Evolutionary conservation across 2,797 vertebrate genomes (phyloP), one percentile per base, ranked within the genome.

Genomic region (Pelodytes ibericus): DNA sequence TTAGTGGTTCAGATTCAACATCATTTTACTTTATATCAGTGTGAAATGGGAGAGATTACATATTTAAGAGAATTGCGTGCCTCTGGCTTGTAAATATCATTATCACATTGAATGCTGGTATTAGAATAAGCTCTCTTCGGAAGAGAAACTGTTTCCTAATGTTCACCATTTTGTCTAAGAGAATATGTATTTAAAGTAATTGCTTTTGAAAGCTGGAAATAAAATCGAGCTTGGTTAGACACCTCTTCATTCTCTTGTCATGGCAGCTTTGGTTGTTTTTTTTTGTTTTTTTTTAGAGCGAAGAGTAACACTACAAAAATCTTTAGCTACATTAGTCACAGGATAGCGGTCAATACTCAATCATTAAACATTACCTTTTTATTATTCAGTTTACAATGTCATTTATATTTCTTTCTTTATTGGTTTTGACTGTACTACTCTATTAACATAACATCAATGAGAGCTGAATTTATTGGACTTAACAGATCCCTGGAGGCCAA

Each of bases 401-500:
- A 79, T 79, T 84, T 84, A 80, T 82, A 83, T 83, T 84, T 83
- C 81, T n/a, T 81, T 81, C 84, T 86, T 84, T 80, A 84, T 81
- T 86, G 78, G 77, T 77, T 89, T 85, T 86, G 78, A 85, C 84
- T 81, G 74, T 44, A 33, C 72, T 77, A 75, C 82, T 79, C 53
- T 73, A 73, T 73, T 72, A 73, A 62, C 76, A 73, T 73, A 79
- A 73, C 76, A 79, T 79, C 76, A 79, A 73, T 79, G 70, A 73
- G 33, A 79, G 51, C 63, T 62, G 63, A 73, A 79, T 79, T 62
- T 68, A 79, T 79, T 79, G 70, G 76, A 73, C 63, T 72, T 72
- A 53, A 68, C 71, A 72, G 57, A 51, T 73, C 66, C 70, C 76
- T 73, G 24, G 39, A 79, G 76, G 76, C 64, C 58, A 72, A 68